Evolutionary conservation across 2,797 vertebrate genomes (phyloP), one percentile per base, ranked within the genome.

Genomic region (Anas bahamensis): DNA sequence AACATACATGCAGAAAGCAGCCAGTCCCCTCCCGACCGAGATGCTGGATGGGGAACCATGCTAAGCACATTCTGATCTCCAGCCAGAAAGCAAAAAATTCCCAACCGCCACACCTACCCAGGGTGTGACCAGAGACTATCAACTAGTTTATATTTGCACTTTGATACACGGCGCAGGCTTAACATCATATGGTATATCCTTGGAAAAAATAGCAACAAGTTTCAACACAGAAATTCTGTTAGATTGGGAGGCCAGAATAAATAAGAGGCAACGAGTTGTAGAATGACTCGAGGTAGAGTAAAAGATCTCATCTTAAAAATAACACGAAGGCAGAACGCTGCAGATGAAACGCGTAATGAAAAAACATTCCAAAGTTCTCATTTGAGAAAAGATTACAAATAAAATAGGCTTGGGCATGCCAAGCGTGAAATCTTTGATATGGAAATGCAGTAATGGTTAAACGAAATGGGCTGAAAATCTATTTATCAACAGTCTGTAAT

Each of bases 161-260:
- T 96, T 93, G 95, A 97, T 96, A 96, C 69, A 88, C 46, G 90
- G 92, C 83, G 83, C 94, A 94, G 93, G 94, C 94, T 96, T 94
- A 91, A 93, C 88, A 90, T 96, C 91, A 72, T 94, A 92, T 91
- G 92, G 90, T 95, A 91, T 97, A 96, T 93, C 91, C 86, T 85
- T 95, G 83, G 89, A 90, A 95, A 95, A 95, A 95, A 90, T 86
- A 96, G 96, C 91, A 97, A 96, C 96, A 97, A 97, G 96, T 97
- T 95, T 93, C 89, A 94, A 97, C 96, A 96, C 17, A 96, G 89
- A 96, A 96, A 86, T 90, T 56, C 74, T 92, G 69, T 89, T 92
- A 93, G 93, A 90, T 88, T 91, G 88, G 91, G 83, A 94, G 94
- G 94, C 95, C 94, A 96, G 94, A 94, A 96, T 86, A 96, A 97